Base-by-base conservation (phyloP, 2,113 vertebrate genomes). In the Ia io region DNA sequence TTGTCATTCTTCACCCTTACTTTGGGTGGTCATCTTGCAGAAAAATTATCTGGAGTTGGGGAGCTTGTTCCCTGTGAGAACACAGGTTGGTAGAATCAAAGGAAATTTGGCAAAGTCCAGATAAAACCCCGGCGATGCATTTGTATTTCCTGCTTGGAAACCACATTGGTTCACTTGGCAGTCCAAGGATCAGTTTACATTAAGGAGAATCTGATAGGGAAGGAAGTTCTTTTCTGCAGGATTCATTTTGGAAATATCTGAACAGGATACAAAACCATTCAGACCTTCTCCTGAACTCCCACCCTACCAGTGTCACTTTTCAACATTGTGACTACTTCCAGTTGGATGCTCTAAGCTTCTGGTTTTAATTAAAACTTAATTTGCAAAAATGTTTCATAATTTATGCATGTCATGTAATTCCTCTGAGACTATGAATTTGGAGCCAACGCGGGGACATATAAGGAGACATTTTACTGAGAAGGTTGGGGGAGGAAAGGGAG, bases 351-450 rank as follows among this genome's bases (percentile, higher is more conserved):
- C 71, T 91, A 76, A 88, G 32, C 88, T 90, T 93, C 94, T 98
- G 97, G 95, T 97, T 98, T 96, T 97, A 98, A 97, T 98, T 98
- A 98, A 97, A 97, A 97, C 91, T 95, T 98, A 97, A 98, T 97
- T 96, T 97, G 93, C 83, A 93, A 96, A 98, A 97, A 95, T 91
- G 95, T 96, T 95, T 96, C 96, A 97, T 97, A 96, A 98, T 98
- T 98, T 97, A 97, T 95, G 96, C 86, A 96, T 90, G 97, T 97
- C 93, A 93, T 90, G 71, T 65, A 95, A 97, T 87, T 96, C 97
- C 93, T 97, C 95, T 78, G 97, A 97, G 97, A 95, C 92, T 69
- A 84, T 90, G 91, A 94, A 94, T 32, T 74, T 78, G 91, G 79
- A 95, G 96, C 96, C 97, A 97, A 91, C 17, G 85, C 16, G 6